Percentiles rank a stretch among this genome's conserved stretches.
Evolutionary conservation across 2,797 vertebrate species (phyloP).

Genomic region (Melanogrammus aeglefinus): DNA sequence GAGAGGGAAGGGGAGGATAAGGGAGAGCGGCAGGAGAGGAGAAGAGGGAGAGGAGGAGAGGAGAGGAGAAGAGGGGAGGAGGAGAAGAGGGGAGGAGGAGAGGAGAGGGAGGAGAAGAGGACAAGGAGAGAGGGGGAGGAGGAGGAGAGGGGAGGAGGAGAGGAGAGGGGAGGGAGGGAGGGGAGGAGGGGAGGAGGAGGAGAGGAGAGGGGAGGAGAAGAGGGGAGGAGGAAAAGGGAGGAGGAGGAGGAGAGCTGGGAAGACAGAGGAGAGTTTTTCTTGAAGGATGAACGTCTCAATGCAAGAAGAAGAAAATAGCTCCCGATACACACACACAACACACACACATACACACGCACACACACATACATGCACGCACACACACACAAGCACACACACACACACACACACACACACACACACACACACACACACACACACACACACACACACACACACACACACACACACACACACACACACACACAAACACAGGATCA

Average conservation of each 20-base stretch:
- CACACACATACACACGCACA: not conserved
- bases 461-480: not conserved
- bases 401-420: not conserved
- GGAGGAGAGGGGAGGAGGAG: too few relatives aligned
- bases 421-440: not conserved
- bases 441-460: not conserved
- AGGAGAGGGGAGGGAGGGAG: too few relatives aligned
- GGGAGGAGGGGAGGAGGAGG: too few relatives aligned
- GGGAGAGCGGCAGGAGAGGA: too few relatives aligned
- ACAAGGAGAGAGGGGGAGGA: too few relatives aligned
- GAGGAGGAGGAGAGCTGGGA: not conserved
- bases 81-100: not conserved
- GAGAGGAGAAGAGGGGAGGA: not conserved
- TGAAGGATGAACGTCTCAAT: not conserved
- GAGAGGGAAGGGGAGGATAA: too few relatives aligned
- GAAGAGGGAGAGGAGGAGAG: not conserved
- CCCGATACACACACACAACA: not conserved
- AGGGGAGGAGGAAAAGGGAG: too few relatives aligned
- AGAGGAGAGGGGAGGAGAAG: too few relatives aligned
- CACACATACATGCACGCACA: not conserved
- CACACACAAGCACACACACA: not conserved
- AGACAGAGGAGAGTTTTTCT: not conserved
- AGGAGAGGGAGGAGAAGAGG: too few relatives aligned
- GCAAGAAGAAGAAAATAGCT: not conserved
- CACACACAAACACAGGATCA: not conserved